These are phyloP conservation scores for Athalia cordata DNA, from an alignment of 2,888 invertebrate species.

Conservation along the genomic window DNA sequence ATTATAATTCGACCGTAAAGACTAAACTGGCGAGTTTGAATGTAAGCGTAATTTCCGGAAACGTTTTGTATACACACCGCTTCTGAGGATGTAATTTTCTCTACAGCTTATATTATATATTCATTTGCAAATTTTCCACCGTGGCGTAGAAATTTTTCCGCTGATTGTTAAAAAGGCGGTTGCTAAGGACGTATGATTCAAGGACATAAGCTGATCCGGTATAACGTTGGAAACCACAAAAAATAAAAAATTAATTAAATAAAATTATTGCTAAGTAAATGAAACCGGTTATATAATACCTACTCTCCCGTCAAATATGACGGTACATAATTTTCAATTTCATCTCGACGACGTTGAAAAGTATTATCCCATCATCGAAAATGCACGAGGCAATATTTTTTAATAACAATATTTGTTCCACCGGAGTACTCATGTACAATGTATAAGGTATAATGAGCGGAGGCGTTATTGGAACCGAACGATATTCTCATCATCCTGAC, in stretches of 20 bases:
- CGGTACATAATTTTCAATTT: no score
- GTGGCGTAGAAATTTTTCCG: no score
- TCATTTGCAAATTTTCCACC: no score
- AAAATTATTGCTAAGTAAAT: no score
- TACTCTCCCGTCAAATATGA: no score
- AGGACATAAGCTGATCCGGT: no score
- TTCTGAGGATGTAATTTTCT: background rate
- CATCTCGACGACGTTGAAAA: background rate
- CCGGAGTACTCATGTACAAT: background rate
- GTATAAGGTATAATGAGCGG: background rate
- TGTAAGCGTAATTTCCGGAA: background rate
- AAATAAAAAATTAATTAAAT: no score
- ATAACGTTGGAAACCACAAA: no score
- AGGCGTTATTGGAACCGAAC: background rate
- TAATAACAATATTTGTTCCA: slow-evolving; percentile 20
- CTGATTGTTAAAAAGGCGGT: no score
- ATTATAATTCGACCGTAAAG: background rate
- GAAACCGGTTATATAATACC: no score
- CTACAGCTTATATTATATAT: background rate
- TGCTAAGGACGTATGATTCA: no score
- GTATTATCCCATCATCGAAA: background rate
- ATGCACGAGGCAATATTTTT: slow-evolving; percentile 12
- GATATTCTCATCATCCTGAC: background rate
- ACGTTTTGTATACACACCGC: background rate
- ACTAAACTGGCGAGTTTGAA: background rate